Base-by-base conservation (phyloP, 2,113 vertebrate species). In the Zonotrichia leucophrys region DNA sequence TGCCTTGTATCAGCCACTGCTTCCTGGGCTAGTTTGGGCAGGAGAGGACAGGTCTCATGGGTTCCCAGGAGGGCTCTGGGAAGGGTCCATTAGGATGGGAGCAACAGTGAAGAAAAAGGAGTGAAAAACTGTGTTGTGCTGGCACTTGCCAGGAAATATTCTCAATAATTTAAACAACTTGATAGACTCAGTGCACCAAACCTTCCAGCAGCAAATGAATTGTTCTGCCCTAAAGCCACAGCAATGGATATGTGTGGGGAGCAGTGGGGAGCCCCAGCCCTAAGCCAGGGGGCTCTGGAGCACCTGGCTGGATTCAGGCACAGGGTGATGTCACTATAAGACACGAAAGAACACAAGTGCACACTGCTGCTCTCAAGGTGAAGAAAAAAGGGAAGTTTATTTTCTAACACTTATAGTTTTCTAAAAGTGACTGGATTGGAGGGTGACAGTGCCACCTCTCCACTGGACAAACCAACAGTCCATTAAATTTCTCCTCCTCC, bases 231-330 rank as follows among this genome's bases (percentile, higher is more conserved):
- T 16, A 52, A 67, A 89, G 23, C 35, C 24, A 1, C 4, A 5
- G 49, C 7, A 28, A 3, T 12, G 47, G 49, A 6, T 37, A 5
- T 3, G 3, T 33, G 15, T 35, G 66, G 50, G 46, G 44, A 55
- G 37, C 53, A 68, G 27, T 33, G 37, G 27, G 76, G n/a, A 78
- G 67, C 15, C 27, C 18, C 66, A 55, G n/a, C 22, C 18, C 33
- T 25, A 50, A 44, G 41, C 6, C 25, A 19, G 46, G 31, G 44
- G 35, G 10, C 24, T 67, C 22, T 68, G 70, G 64, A 76, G 25
- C 18, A 31, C 0, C 0, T 30, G 66, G 27, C 50, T 21, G 12
- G 33, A 8, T 56, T 73, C 19, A 66, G 86, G 44, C 44, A 13
- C 24, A 24, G 49, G 30, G 11, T 9, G 14, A 53, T 22, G 21